phyloP scores from a whole-genome alignment of 1,140 invertebrate species.

The Coboldia fuscipes region DNA sequence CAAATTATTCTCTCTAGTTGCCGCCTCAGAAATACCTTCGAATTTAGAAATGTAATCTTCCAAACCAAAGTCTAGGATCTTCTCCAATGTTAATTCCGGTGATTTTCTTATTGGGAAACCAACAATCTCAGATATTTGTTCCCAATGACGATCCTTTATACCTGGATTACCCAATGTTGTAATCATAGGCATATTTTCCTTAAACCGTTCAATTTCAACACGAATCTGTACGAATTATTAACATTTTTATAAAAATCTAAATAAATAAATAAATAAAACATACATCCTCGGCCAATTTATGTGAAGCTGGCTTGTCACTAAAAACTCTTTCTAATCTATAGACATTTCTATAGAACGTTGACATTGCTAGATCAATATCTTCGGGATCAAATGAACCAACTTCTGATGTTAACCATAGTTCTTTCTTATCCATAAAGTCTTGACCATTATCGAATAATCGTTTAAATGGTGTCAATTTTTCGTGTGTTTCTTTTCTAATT shows the following conservation, averaged over 20 bases:
- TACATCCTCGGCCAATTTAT: conserved; percentile 38
- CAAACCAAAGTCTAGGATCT: conserved; percentile 83
- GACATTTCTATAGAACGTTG: conserved; percentile 55
- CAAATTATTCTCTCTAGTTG: conserved; percentile 84
- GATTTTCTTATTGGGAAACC: conserved; percentile 81
- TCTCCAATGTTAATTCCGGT: conserved; percentile 60
- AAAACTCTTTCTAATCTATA: conserved; percentile 81
- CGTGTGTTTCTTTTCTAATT: conserved; percentile 45
- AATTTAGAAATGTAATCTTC: conserved; percentile 82
- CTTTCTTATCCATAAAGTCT: conserved; percentile 65
- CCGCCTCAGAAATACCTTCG: conserved; percentile 80
- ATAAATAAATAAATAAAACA: conserved; percentile 7
- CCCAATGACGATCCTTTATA: conserved; percentile 85
- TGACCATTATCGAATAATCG: conserved; percentile 72
- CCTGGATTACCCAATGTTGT: conserved; percentile 85
- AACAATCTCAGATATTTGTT: conserved; percentile 85
- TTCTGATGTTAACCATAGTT: conserved; percentile 61
- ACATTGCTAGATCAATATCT: conserved; percentile 64
- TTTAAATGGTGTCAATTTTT: conserved; percentile 64
- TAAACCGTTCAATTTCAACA: conserved; percentile 66
- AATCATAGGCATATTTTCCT: conserved; percentile 75
- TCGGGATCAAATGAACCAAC: conserved; percentile 75
- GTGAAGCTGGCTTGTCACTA: conserved; percentile 39
- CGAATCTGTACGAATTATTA: conserved; percentile 25
- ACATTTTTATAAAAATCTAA: background rate